Base-by-base conservation (phyloP, 2,797 vertebrate species). In the Eulemur coronatus region DNA sequence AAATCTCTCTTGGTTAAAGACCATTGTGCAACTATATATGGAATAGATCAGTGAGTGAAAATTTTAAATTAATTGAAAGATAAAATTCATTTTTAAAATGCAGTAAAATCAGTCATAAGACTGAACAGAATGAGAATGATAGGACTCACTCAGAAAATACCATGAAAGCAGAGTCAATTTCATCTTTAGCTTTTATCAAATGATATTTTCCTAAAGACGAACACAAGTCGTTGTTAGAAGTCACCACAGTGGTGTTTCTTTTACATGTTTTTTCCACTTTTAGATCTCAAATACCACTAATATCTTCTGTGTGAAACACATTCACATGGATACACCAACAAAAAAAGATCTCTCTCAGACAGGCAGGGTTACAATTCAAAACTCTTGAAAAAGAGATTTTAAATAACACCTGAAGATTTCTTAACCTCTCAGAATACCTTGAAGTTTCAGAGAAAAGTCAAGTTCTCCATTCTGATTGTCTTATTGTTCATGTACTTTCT, bases 1-100 rank as follows among this genome's bases (percentile, higher is more conserved):
- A 26, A 89, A 75, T 79, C 73, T 89, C 95, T 43, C 35, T 81
- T 97, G 67, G 38, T 90, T 96, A 82, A 93, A 91, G 93, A 48
- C 43, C 78, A 93, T 35, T 57, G 35, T 48, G 38, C 26, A 90
- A 33, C 84, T 91, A 72, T 72, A 43, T 72, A 72, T 86, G 76
- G 22, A 35, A 15, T 75, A 41, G 41, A 17, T 59, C 48, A 46
- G 69, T 94, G 79, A 84, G 38, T 89, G 46, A 79, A 91, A 89
- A 35, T 24, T 84, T 87, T 30, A 84, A 93, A 70, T 48, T 70
- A 93, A 69, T 61, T 91, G 90, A 70, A 96, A 92, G 11, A 92
- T 57, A 26, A 87, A 94, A 82, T 91, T 76, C 46, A 17, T 72
- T 91, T 92, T 89, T 63, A 72, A 95, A 86, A 67, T 95, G 57